A percentile compares a stretch with the other conserved stretches of the same genome.
Evolutionary conservation across 2,797 vertebrate species (phyloP).

Genomic region (Sebastes trivittatus): DNA sequence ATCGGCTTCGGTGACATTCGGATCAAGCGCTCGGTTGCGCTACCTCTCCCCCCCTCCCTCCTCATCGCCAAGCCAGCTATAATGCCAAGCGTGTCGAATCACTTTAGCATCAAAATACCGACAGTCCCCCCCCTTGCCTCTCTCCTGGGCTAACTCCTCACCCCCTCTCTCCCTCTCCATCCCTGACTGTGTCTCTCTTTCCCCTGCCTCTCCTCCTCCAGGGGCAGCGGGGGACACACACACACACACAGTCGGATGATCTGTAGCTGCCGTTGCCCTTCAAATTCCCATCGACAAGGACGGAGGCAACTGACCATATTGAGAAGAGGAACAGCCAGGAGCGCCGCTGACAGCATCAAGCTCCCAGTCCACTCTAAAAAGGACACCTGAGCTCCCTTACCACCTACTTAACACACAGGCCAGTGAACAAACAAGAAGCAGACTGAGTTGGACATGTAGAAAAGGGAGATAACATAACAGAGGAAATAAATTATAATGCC

Average conservation of each 20-base stretch:
- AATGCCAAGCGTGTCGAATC: conserved; percentile 84
- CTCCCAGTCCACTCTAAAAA: conserved; percentile 36
- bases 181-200: not conserved
- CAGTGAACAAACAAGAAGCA: conserved; percentile 51
- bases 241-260: conserved; percentile 24
- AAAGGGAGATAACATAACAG: not conserved
- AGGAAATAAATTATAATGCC: not conserved
- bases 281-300: conserved; percentile 51
- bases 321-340: conserved; percentile 22
- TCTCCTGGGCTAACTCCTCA: conserved; percentile 15
- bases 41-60: conserved; percentile 50
- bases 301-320: conserved; percentile 48
- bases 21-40: conserved; percentile 75
- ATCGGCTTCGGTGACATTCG: conserved; percentile 85
- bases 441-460: not conserved
- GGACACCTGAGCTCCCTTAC: conserved; percentile 58
- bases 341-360: conserved; percentile 13
- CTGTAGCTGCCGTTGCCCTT: conserved; percentile 53
- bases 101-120: conserved; percentile 80
- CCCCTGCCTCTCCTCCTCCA: conserved; percentile 10
- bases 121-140: conserved; percentile 28
- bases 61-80: conserved; percentile 54
- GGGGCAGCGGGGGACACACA: not conserved
- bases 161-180: conserved; percentile 11
- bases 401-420: conserved; percentile 44